phyloP scores from a whole-genome alignment of 1,140 invertebrate species.

The Drosophila kanapiae region DNA sequence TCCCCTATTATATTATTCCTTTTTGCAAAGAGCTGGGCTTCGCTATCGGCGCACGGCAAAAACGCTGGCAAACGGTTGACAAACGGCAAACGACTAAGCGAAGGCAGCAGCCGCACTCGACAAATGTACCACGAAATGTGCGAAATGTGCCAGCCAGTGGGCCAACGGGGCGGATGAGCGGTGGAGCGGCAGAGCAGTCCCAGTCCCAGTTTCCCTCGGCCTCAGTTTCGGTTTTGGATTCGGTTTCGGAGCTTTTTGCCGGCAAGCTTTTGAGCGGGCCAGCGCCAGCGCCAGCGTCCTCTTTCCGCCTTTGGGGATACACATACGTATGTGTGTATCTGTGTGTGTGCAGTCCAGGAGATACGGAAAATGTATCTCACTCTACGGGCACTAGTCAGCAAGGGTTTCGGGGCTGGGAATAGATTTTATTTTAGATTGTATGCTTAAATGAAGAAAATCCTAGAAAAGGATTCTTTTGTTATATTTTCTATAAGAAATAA shows the following conservation, averaged over 20 bases:
- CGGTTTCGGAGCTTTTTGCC: constrained; percentile 16
- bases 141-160: constrained; percentile 18
- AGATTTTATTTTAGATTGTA: too few relatives aligned
- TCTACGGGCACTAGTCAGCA: constrained; percentile 20
- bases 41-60: constrained; percentile 50
- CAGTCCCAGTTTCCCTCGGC: constrained; percentile 3
- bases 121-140: constrained; percentile 64
- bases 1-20: constrained; percentile 25
- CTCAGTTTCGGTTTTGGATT: constrained; percentile 10
- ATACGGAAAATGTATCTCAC: constrained; percentile 21
- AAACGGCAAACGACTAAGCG: constrained; percentile 76
- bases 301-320: constrained; percentile 12
- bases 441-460: neutral
- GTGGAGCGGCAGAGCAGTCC: constrained; percentile 3
- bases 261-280: constrained; percentile 33
- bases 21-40: constrained; percentile 30
- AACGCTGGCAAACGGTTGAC: constrained; percentile 66
- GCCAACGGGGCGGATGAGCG: constrained; percentile 41
- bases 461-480: neutral
- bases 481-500: too few relatives aligned
- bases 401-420: neutral
- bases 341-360: constrained; percentile 23
- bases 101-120: constrained; percentile 67
- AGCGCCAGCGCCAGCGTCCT: constrained; percentile 19
- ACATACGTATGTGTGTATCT: neutral